Evolutionary conservation across 2,797 vertebrate species (phyloP), one percentile per base, ranked within the genome.

Genomic region (Karalla daura): DNA sequence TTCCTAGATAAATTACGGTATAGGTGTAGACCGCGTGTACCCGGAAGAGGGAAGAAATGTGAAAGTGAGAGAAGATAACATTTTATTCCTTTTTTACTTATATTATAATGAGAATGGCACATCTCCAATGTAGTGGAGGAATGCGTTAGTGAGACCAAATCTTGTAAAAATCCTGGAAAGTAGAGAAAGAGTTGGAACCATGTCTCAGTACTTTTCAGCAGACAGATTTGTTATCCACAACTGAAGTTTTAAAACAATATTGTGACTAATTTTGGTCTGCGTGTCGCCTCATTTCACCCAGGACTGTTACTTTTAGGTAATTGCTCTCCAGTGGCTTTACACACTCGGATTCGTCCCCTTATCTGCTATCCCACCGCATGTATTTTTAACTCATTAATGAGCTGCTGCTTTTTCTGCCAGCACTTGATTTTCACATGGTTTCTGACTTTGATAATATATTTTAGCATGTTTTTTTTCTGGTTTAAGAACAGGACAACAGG

Each of bases 341-440:
- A 15, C 37, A 46, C 65, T 60, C 53, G 18, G 10, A 30, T 40
- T 30, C 23, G n/a, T n/a, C 10, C 7, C 32, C 21, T n/a, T 49
- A 35, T 66, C 44, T 40, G 10, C 27, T 40, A 27, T 73, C 44
- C 18, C 18, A 28, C 28, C 13, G 10, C 35, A 27, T 73, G 3
- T 35, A 37, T 54, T 55, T 44, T 32, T 18, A 25, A 39, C 23
- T 17, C 10, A 17, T 58, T 76, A 53, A 73, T 67, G 36, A 81
- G 59, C 30, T 49, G 49, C 55, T 33, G 28, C 39, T 52, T 28
- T 45, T 41, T 64, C 33, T 62, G 55, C 45, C 59, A 53, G 21
- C 10, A 2, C 32, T 30, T 11, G 33, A 23, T 63, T 79, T 81
- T 80, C 72, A 66, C 54, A 49, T n/a, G 32, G 54, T 52, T 47